Evolutionary conservation across 1,140 invertebrate genomes (phyloP).

Genomic region (Proctacanthus coquilletti): DNA sequence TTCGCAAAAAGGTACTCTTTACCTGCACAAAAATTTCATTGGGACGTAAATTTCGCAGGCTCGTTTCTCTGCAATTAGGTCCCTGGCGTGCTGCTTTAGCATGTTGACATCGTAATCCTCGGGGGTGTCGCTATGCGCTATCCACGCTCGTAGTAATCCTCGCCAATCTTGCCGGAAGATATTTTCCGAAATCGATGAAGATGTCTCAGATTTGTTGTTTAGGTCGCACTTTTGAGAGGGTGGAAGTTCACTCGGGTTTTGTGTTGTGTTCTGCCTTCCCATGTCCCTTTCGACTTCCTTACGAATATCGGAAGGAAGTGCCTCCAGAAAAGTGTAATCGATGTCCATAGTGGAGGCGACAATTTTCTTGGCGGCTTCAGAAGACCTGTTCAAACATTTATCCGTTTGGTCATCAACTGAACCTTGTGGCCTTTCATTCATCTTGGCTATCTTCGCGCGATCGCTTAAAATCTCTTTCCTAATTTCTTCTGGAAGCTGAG

Average conservation of each 20-base stretch:
- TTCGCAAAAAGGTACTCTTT: not conserved
- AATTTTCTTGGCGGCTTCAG: not conserved
- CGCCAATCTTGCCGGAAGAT: not conserved
- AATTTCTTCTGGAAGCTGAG: slow-evolving; percentile 43
- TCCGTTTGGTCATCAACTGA: not conserved
- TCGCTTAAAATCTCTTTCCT: slow-evolving; percentile 43
- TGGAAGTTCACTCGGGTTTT: not conserved
- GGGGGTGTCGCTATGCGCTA: slow-evolving; percentile 18
- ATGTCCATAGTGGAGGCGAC: not conserved
- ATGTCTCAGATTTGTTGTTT: too few relatives aligned
- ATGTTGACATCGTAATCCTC: slow-evolving; percentile 25
- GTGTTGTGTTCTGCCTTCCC: not conserved
- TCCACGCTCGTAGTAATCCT: slow-evolving; percentile 26
- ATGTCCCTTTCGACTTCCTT: not conserved
- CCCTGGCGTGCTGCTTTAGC: not conserved
- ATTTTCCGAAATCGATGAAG: not conserved
- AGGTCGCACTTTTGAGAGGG: not conserved
- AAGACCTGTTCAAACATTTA: too few relatives aligned
- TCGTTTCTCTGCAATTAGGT: not conserved
- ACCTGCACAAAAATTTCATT: not conserved
- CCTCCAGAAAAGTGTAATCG: not conserved
- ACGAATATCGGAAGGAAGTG: not conserved
- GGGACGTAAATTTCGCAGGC: not conserved
- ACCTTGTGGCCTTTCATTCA: not conserved
- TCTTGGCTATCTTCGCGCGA: slow-evolving; percentile 25